phyloP scores from a whole-genome alignment of 30 jellyfish, hydroid and myxozoan species.

The Turritopsis rubra region DNA sequence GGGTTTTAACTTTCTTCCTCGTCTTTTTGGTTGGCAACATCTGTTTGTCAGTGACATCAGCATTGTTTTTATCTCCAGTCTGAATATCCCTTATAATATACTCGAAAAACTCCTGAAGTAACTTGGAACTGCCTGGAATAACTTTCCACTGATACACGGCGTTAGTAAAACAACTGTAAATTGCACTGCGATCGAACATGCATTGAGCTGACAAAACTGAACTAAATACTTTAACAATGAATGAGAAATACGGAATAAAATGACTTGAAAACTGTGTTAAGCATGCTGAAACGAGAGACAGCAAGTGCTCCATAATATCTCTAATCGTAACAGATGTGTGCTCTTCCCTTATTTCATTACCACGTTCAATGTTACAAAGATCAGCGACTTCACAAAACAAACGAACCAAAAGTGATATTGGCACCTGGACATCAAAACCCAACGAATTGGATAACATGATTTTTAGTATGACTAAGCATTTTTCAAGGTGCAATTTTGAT shows the following conservation, averaged over 20 bases:
- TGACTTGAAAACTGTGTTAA: neutral
- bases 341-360: neutral
- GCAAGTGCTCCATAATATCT: neutral
- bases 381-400: neutral
- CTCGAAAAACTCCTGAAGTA: conserved; percentile 1
- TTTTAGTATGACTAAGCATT: neutral
- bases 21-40: neutral
- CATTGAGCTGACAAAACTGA: neutral
- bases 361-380: neutral
- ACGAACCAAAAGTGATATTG: neutral
- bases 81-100: neutral
- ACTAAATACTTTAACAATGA: conserved; percentile 7
- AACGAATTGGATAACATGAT: neutral
- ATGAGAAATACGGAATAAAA: conserved; percentile 9
- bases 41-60: neutral
- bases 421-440: neutral
- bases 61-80: neutral
- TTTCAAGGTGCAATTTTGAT: neutral
- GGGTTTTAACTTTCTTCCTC: neutral
- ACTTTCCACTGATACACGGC: conserved; percentile 6
- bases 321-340: neutral
- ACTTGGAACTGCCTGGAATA: neutral
- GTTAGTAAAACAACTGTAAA: neutral
- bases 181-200: neutral
- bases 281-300: neutral